These are phyloP conservation scores for Drosophila testacea DNA, from an alignment of 2,888 invertebrate species.

Conservation along the genomic window DNA sequence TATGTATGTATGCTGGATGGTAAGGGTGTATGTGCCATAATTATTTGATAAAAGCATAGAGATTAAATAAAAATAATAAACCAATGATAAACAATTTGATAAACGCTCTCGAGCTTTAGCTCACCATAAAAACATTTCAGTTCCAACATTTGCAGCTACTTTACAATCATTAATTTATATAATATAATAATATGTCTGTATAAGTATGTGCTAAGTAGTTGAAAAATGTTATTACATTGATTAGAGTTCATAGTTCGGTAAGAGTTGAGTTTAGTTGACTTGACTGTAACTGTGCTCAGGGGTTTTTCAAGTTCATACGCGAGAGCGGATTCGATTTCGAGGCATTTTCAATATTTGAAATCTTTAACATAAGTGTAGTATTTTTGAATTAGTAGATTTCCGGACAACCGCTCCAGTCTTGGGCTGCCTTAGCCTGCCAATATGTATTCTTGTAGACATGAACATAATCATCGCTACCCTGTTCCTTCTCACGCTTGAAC, in stretches of 20 bases:
- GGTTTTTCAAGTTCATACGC: slow-evolving; percentile 21
- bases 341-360: slow-evolving; percentile 46
- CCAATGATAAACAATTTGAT: slow-evolving; percentile 39
- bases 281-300: slow-evolving; percentile 37
- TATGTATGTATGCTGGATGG: slow-evolving; percentile 41
- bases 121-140: slow-evolving; percentile 47
- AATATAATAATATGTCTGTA: slow-evolving; percentile 18
- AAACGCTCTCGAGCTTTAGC: slow-evolving; percentile 13
- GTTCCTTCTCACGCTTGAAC: slow-evolving; percentile 94
- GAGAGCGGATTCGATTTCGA: slow-evolving; percentile 24
- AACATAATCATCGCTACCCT: slow-evolving; percentile 88
- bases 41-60: slow-evolving; percentile 57
- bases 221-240: slow-evolving; percentile 54
- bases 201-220: slow-evolving; percentile 36
- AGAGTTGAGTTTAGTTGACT: slow-evolving; percentile 22
- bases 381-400: slow-evolving; percentile 88
- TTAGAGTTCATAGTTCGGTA: slow-evolving; percentile 45
- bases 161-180: slow-evolving; percentile 52
- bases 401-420: slow-evolving; percentile 96
- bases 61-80: slow-evolving; percentile 44
- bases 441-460: slow-evolving; percentile 95
- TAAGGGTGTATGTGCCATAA: slow-evolving; percentile 57
- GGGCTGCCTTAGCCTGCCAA: slow-evolving; percentile 95
- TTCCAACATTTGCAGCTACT: slow-evolving; percentile 55
- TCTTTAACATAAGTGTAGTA: slow-evolving; percentile 39